phyloP scores from a whole-genome alignment of 2,888 invertebrate species.

The Caenorhabditis doughertyi region DNA sequence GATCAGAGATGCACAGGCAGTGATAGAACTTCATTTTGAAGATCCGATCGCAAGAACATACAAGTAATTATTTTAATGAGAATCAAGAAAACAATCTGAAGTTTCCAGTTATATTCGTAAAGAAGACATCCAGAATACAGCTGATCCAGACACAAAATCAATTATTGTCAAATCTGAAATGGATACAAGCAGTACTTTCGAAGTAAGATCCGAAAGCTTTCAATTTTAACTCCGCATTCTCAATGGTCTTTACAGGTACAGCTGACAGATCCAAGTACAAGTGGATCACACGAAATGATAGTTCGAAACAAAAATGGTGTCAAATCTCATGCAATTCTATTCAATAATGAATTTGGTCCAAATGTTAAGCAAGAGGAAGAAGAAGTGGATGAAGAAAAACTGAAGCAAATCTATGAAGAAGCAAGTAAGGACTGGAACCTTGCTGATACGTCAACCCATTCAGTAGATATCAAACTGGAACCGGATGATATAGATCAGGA shows the following conservation, averaged over 20 bases:
- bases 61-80: slow-evolving; percentile 6
- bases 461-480: background rate
- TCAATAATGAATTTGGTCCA: slow-evolving; percentile 1
- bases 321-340: slow-evolving; percentile 41
- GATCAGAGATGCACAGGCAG: slow-evolving; percentile 21
- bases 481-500: slow-evolving; percentile 18
- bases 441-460: background rate
- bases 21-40: slow-evolving; percentile 25
- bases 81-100: background rate
- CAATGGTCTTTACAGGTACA: background rate
- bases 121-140: slow-evolving; percentile 14
- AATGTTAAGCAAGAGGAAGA: background rate
- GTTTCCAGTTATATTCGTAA: slow-evolving; percentile 34
- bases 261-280: slow-evolving; percentile 15
- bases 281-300: slow-evolving; percentile 10
- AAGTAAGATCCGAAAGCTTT: background rate
- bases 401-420: background rate
- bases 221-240: background rate
- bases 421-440: background rate
- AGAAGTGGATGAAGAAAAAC: background rate
- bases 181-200: slow-evolving; percentile 19
- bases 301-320: slow-evolving; percentile 17
- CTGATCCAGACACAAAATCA: slow-evolving; percentile 14
- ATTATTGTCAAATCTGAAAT: slow-evolving; percentile 42
- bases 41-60: slow-evolving; percentile 45